Conservation (phyloP, 2,113 vertebrate genomes). For the Girardinichthys multiradiatus region DNA sequence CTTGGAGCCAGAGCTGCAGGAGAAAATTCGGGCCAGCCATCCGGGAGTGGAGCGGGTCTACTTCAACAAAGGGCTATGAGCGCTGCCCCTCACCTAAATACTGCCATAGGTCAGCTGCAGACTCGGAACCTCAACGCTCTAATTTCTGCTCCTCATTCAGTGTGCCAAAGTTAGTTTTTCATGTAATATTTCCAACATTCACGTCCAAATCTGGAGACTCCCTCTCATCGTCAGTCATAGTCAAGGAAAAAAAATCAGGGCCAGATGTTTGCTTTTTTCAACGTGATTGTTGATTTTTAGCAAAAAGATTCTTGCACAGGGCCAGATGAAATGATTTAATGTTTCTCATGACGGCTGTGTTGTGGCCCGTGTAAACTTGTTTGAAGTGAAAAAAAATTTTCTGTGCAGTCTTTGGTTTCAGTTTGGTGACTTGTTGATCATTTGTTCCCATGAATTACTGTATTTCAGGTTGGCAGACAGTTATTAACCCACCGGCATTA, state of each 20-base stretch:
- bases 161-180: slow-evolving; percentile 82
- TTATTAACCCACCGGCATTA: slow-evolving; percentile 22
- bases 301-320: slow-evolving; percentile 38
- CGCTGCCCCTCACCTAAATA: slow-evolving; percentile 40
- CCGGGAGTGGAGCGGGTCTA: slow-evolving; percentile 88
- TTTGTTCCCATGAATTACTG: slow-evolving; percentile 35
- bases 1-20: slow-evolving; percentile 91
- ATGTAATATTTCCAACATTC: slow-evolving; percentile 52
- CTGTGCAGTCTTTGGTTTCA: slow-evolving; percentile 31
- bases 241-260: background rate
- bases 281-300: slow-evolving; percentile 55
- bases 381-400: slow-evolving; percentile 39
- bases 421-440: slow-evolving; percentile 20
- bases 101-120: slow-evolving; percentile 63
- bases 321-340: slow-evolving; percentile 8
- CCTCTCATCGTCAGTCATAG: slow-evolving; percentile 17
- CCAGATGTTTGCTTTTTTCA: slow-evolving; percentile 50
- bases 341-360: slow-evolving; percentile 31
- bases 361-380: slow-evolving; percentile 31
- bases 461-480: slow-evolving; percentile 23
- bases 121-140: slow-evolving; percentile 39
- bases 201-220: slow-evolving; percentile 31
- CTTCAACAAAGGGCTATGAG: slow-evolving; percentile 97
- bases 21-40: slow-evolving; percentile 84
- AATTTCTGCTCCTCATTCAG: slow-evolving; percentile 64